Evolutionary conservation across 1,140 invertebrate genomes (phyloP).

Genomic region (Hermetia illucens): DNA sequence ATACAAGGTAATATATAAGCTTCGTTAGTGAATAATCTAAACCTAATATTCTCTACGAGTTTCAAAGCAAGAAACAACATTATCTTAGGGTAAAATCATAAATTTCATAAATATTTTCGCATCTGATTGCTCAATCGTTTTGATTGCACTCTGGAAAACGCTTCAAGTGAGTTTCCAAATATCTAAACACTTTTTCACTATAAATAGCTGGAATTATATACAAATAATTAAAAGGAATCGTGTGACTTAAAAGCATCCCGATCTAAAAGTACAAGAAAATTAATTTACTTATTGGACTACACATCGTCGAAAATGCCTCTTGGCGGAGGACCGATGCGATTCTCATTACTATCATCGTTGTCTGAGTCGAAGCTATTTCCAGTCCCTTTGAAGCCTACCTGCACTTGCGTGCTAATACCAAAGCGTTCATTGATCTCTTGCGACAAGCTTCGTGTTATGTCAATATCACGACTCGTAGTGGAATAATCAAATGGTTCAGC

Average conservation of each 20-base stretch:
- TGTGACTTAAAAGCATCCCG: not conserved
- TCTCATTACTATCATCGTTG: slow-evolving; percentile 30
- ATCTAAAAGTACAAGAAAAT: not conserved
- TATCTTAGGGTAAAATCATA: too few species aligned
- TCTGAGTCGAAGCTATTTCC: slow-evolving; percentile 32
- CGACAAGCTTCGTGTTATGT: slow-evolving; percentile 30
- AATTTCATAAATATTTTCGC: too few species aligned
- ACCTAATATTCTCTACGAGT: too few species aligned
- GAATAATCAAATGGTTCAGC: slow-evolving; percentile 22
- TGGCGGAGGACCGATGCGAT: slow-evolving; percentile 47
- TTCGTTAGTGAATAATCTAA: too few species aligned
- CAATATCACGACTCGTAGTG: slow-evolving; percentile 14
- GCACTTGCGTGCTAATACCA: slow-evolving; percentile 39
- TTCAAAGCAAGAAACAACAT: too few species aligned
- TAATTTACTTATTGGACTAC: slow-evolving; percentile 17
- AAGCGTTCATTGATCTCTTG: slow-evolving; percentile 45
- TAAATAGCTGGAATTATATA: not conserved
- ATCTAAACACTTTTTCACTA: not conserved
- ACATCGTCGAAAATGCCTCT: slow-evolving; percentile 77
- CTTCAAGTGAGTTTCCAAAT: not conserved
- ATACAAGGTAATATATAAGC: too few species aligned
- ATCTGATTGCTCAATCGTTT: too few species aligned
- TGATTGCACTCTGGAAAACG: too few species aligned
- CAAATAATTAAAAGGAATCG: not conserved
- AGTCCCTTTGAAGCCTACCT: slow-evolving; percentile 27